Base-by-base conservation (phyloP, 2,888 invertebrate genomes). In the Crematogaster levior region DNA sequence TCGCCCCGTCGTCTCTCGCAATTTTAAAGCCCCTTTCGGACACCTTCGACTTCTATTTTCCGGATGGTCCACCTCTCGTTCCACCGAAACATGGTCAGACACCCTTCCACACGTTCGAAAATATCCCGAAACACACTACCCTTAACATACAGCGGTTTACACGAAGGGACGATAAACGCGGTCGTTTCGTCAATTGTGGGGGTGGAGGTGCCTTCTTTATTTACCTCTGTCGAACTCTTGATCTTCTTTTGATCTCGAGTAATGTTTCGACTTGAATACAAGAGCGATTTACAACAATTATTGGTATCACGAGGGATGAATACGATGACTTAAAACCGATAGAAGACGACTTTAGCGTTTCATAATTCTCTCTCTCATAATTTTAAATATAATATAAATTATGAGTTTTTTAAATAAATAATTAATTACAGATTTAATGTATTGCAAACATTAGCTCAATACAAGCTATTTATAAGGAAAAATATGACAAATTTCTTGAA, bases 31-130 rank as follows among this genome's bases (percentile, higher is more conserved):
- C 86, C 74, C 81, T 84, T 81, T 84, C 85, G 84, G 86, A 86
- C 89, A 90, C 90, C 87, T 85, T 81, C 66, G 83, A 85, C 84
- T 86, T 87, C 86, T 74, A 87, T 88, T 90, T 90, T 88, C 90
- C 86, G 83, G 81, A 85, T 66, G 75, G 74, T 81, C 82, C 85
- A 68, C 65, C 77, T 82, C 82, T 66, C 79, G 18, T 74, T 37
- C 51, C 60, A 40, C 24, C 66, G 27, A 34, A 37, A 65, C 51
- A 27, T 51, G 46, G 56, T 51, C 80, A 9, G 27, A 73, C 68
- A 83, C 81, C 85, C 84, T 84, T 80, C 65, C 30, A 30, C 37
- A 15, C 15, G 34, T 37, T 51, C 30, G 40, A 74, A 53, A 51
- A 75, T 34, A 73, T 56, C 53, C 43, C 37, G 40, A 72, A 61